Conservation (phyloP, 1,140 invertebrate genomes). For the Ridgeia piscesae region DNA sequence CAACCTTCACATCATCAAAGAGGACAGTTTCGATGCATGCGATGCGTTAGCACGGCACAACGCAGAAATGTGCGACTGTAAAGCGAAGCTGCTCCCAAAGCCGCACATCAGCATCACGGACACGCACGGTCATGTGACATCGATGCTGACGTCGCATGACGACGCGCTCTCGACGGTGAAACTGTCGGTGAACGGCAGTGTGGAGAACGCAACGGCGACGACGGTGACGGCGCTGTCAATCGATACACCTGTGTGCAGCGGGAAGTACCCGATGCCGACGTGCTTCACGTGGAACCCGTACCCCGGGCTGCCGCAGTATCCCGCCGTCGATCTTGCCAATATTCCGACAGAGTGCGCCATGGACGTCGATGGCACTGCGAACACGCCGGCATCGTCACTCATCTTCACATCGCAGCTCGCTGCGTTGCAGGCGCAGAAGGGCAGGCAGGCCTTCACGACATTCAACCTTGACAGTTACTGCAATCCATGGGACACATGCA, state of each 20-base stretch:
- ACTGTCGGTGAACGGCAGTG: background rate
- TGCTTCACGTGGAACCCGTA: background rate
- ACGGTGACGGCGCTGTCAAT: background rate
- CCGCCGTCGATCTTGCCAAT: background rate
- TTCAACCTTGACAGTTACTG: background rate
- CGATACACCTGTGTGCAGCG: background rate
- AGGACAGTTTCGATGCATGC: conserved; percentile 63
- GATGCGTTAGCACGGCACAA: conserved; percentile 48
- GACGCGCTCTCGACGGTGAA: conserved; percentile 68
- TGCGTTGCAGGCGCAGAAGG: background rate
- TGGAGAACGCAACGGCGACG: background rate
- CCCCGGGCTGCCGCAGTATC: background rate
- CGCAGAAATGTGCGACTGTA: conserved; percentile 50
- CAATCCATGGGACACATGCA: background rate
- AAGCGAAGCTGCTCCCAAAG: conserved; percentile 39
- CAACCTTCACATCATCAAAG: conserved; percentile 82
- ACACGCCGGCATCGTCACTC: background rate
- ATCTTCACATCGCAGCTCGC: background rate
- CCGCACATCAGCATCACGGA: conserved; percentile 91
- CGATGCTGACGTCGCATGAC: conserved; percentile 75
- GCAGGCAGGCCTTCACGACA: background rate
- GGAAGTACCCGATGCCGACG: background rate
- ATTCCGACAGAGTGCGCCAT: background rate
- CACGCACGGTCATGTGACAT: conserved; percentile 69
- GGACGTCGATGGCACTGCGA: background rate